Base-by-base conservation (phyloP, 2,888 invertebrate species). In the Latheticus oryzae region DNA sequence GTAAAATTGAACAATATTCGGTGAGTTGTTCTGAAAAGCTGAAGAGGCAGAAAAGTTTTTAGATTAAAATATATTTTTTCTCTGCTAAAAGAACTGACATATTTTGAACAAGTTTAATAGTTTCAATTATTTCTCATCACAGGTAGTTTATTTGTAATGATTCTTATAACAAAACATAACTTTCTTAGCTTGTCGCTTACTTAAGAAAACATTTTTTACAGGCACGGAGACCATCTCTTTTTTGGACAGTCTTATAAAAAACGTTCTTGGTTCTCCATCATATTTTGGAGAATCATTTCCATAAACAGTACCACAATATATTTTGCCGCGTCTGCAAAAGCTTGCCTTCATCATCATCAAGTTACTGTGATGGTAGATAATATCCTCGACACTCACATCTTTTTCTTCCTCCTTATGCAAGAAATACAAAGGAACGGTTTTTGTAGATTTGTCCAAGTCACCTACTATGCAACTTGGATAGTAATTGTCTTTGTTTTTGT, bases 281-380 rank as follows among this genome's bases (percentile, higher is more conserved):
- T 53, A 23, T 52, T 50, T 54, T 1, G 59, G 59, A 1, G 59
- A 59, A 28, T 59, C 59, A 13, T 59, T 59, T 7, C 59, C 59
- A 21, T 54, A 59, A 12, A 59, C 43, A 5, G 28, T 43, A 7
- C 59, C 59, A 3, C 12, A 11, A 11, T 16, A 30, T 7, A 19
- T 23, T 26, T 54, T 42, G 2, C 50, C 43, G 5, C 17, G 5
- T 15, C n/a, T 24, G 7, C 7, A 15, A 28, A 54, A 59, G 23
- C 54, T 50, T 4, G 33, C 43, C 19, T 42, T 40, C 21, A 26
- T 19, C 35, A 42, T 48, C 54, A 59, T 53, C 33, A 63, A 53
- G 19, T 63, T 63, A 13, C 61, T 57, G 42, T 59, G 58, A 45
- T 61, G 37, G 45, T 55, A 57, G 24, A 63, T 59, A 5, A 63